Evolutionary conservation across 2,113 vertebrate species (phyloP).

Genomic region (Hippopotamus amphibius): DNA sequence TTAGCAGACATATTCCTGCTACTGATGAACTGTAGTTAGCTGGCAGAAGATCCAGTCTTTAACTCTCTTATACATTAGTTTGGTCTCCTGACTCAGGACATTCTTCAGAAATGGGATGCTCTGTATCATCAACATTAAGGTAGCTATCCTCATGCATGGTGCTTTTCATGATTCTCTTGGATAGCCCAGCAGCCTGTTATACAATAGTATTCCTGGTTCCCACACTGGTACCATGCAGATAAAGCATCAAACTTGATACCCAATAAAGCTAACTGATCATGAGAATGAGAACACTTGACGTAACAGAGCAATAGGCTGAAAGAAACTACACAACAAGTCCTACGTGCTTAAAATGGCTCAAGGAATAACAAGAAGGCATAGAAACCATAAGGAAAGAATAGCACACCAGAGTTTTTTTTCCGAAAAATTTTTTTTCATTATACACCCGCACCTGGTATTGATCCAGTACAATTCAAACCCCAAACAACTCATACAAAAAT

Average conservation of each 20-base stretch:
- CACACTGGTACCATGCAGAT: background rate
- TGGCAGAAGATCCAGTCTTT: background rate
- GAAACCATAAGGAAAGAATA: background rate
- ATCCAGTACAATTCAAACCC: conserved; percentile 18
- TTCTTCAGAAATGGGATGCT: background rate
- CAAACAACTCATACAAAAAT: background rate
- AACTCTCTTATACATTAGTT: background rate
- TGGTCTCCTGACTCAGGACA: background rate
- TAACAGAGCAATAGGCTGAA: background rate
- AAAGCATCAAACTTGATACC: background rate
- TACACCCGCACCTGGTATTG: conserved; percentile 41
- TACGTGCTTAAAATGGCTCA: background rate
- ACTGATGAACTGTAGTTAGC: background rate
- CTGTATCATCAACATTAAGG: background rate
- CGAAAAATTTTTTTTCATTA: background rate
- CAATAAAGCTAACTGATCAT: background rate
- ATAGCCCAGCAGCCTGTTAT: background rate
- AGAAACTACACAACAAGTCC: background rate
- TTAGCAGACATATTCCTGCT: background rate
- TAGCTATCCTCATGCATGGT: background rate
- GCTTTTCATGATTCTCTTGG: background rate
- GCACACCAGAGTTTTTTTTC: background rate
- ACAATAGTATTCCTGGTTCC: background rate
- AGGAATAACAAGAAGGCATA: background rate
- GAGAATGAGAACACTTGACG: background rate